Evolutionary conservation across 2,113 vertebrate species (phyloP), one percentile per base, ranked within the genome.

Genomic region (Cyanoramphus novaezelandiae): DNA sequence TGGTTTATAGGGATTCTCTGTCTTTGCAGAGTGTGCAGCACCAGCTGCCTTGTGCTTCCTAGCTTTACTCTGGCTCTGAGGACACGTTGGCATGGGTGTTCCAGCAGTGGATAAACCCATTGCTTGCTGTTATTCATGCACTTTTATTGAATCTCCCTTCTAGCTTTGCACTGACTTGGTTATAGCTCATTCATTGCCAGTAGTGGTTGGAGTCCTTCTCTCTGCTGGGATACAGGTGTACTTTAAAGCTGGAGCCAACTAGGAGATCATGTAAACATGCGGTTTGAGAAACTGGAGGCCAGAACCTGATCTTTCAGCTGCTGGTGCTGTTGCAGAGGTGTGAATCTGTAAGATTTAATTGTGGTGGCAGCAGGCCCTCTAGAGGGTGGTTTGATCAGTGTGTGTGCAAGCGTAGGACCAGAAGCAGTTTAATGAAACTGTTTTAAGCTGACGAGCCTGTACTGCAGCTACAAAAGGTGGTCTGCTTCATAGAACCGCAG

Each of bases 51-150:
- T 5, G 50, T 27, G 55, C 50, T 77, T 88, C 44, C 52, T 49
- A 18, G 28, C 63, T 69, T 63, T 50, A 17, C 5, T 17, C 41
- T 12, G 8, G 19, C 53, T 13, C 41, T 25, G 41, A 33, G 65
- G 11, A 24, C 18, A 3, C 0, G 0, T 3, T 33, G 35, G 53
- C 49, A 71, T 57, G 82, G 79, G 11, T 1, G 2, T 60, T 88
- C 50, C 44, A 67, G 53, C 69, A 1, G 20, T 9, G 3, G 0
- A 13, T 33, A 79, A 24, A 41, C 31, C 9, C 37, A 11, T 33
- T 76, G 68, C 20, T 57, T 72, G 44, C 72, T 72, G 29, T 3
- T 1, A 13, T 6, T 43, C 6, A 19, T 63, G 9, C 4, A 25
- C 25, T 55, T 82, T 77, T 60, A 10, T 35, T 59, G 10, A 52